Base-by-base conservation (phyloP, 2,797 vertebrate species). In the Poecilia velifera region DNA sequence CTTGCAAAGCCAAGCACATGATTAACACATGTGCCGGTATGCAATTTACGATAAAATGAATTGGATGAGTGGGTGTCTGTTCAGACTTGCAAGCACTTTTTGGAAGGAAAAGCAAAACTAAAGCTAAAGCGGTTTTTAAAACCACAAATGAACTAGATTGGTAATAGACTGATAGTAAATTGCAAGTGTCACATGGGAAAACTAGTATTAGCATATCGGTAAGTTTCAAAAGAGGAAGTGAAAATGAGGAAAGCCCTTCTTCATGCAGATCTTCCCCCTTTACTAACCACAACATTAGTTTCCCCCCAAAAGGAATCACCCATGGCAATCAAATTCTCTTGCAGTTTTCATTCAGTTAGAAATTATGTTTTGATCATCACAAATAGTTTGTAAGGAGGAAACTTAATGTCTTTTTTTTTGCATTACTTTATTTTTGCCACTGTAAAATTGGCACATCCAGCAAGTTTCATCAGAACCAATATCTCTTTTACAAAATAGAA, bases 231-330 rank as follows among this genome's bases (percentile, higher is more conserved):
- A 43, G 47, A 55, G 59, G 72, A 66, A 83, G 43, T 80, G 78
- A 81, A 84, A 89, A 75, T 71, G 85, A 93, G 90, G 91, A 91
- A 93, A 90, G 85, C 89, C 91, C 91, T 91, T 88, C 20, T 86
- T 55, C 7, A 18, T 41, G 49, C 3, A 28, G 43, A n/a, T 12
- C 41, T 88, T 89, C 77, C 73, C 12, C 2, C 14, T 72, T 83
- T 8, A 5, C 25, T 79, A 36, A 84, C 73, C 74, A 53, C 64
- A 62, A 2, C 7, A 5, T 73, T 3, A 28, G 31, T 76, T 77
- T 76, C 12, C 80, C 81, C 72, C 45, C n/a, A 4, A 76, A 43
- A 84, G 84, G 85, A 88, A 87, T 73, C 53, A 62, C 77, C 59
- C 62, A n/a, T 2, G 25, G 84, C n/a, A 45, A 68, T 25, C 18